Percentiles rank a stretch among this genome's conserved stretches.
Evolutionary conservation across 2,113 vertebrate genomes (phyloP).

Genomic region (Macquaria ambigua): DNA sequence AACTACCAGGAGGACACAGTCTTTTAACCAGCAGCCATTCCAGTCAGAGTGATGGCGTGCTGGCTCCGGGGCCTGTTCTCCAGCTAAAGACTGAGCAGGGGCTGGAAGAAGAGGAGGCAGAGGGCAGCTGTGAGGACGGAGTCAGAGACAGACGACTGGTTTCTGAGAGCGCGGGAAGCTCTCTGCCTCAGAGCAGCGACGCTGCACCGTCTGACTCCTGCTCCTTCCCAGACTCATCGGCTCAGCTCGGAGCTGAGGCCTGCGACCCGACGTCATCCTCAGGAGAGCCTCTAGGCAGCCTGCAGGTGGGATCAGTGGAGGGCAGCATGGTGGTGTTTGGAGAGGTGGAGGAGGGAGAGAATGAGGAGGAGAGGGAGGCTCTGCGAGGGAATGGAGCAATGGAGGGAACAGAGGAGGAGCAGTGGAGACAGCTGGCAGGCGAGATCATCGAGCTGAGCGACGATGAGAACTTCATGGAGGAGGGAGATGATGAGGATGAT

Average conservation of each 20-base stretch:
- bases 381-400: constrained; percentile 77
- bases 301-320: constrained; percentile 60
- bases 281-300: constrained; percentile 57
- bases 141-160: constrained; percentile 13
- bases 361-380: constrained; percentile 78
- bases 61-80: constrained; percentile 46
- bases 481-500: constrained; percentile 91
- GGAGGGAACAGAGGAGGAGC: constrained; percentile 82
- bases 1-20: constrained; percentile 8
- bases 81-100: constrained; percentile 79
- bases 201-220: constrained; percentile 54
- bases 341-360: constrained; percentile 58
- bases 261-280: constrained; percentile 72
- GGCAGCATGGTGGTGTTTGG: constrained; percentile 77
- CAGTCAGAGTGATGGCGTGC: not conserved
- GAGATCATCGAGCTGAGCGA: constrained; percentile 97
- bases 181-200: constrained; percentile 24
- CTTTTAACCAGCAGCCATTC: constrained; percentile 26
- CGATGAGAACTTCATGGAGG: constrained; percentile 87
- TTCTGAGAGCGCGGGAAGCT: constrained; percentile 39
- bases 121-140: constrained; percentile 26
- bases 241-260: constrained; percentile 60
- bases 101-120: constrained; percentile 49
- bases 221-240: constrained; percentile 70
- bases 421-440: constrained; percentile 86